A percentile compares a stretch with the other conserved stretches of the same genome.
Evolutionary conservation across 2,888 invertebrate species (phyloP).

Genomic region (Argynnis bischoffii): DNA sequence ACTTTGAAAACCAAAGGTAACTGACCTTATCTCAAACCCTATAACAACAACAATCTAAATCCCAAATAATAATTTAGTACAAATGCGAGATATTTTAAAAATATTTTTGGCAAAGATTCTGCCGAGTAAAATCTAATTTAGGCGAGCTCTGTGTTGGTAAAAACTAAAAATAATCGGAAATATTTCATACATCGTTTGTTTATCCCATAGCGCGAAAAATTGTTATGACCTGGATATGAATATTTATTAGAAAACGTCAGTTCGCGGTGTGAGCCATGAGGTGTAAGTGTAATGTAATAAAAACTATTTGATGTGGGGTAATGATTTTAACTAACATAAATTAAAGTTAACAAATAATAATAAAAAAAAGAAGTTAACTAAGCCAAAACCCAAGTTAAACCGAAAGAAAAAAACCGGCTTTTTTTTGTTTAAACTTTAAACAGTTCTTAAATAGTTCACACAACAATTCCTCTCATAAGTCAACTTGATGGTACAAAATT

Average conservation of each 20-base stretch:
- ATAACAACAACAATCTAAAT: not conserved
- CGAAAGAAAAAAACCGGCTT: no score
- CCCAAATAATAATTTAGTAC: not conserved
- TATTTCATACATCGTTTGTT: slow-evolving; percentile 11
- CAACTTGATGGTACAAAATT: no score
- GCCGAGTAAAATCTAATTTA: not conserved
- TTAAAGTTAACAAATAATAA: no score
- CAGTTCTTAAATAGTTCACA: no score
- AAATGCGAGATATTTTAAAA: not conserved
- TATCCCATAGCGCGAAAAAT: slow-evolving; percentile 2
- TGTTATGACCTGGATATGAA: slow-evolving; percentile 12
- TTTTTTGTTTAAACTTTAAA: no score
- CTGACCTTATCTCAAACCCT: not conserved
- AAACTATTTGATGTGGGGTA: not conserved
- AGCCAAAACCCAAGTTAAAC: no score
- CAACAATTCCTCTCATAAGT: no score
- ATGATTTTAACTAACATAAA: no score
- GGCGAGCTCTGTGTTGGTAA: slow-evolving; percentile 6
- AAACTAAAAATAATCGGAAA: slow-evolving; percentile 11
- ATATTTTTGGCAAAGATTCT: slow-evolving; percentile 1
- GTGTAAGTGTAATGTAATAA: not conserved
- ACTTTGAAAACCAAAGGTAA: not conserved
- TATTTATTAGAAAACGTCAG: not conserved
- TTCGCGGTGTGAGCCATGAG: not conserved
- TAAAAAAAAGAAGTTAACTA: no score